Base-by-base conservation (phyloP, 1,140 invertebrate species). In the Rhizoglyphus robini region DNA sequence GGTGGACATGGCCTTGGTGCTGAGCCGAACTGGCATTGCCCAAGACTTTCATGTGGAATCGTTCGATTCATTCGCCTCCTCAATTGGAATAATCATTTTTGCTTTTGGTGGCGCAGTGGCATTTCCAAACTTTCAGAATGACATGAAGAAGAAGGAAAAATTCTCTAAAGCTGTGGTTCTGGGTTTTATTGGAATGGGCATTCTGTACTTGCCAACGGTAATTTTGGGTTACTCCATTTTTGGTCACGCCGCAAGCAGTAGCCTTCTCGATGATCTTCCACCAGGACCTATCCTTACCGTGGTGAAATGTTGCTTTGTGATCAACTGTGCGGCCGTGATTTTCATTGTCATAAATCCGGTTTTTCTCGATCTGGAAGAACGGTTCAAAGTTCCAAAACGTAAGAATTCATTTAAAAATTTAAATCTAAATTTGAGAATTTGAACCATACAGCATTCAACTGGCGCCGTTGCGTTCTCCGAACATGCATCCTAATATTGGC, bases 391-490 rank as follows among this genome's bases (percentile, higher is more conserved):
- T 20, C 81, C 84, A 34, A 78, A 79, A 70, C 72, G 85, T n/a
- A n/a, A n/a, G n/a, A n/a, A n/a, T 86, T 75, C 79, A 76, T 11
- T 41, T 18, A 8, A 11, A 41, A 41, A 41, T 41, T 41, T n/a
- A n/a, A n/a, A n/a, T 30, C 27, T 60, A n/a, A 1, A n/a, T n/a
- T n/a, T n/a, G n/a, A n/a, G n/a, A n/a, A n/a, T n/a, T n/a, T n/a
- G n/a, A n/a, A n/a, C n/a, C n/a, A n/a, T 11, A 66, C 75, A 95
- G 90, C 81, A 38, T 93, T 95, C 71, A 84, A 83, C 61, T 80
- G 82, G 74, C 85, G 84, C 72, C 79, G 91, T 4, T 86, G 86
- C 60, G 73, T 86, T 0, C 74, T 88, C 20, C 79, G 91, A 36
- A 86, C 87, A 1, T 72, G 77, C 0, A 76, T 93, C 1, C 80